Evolutionary conservation across 2,113 vertebrate genomes (phyloP), one percentile per base, ranked within the genome.

Genomic region (Ciconia stormi): DNA sequence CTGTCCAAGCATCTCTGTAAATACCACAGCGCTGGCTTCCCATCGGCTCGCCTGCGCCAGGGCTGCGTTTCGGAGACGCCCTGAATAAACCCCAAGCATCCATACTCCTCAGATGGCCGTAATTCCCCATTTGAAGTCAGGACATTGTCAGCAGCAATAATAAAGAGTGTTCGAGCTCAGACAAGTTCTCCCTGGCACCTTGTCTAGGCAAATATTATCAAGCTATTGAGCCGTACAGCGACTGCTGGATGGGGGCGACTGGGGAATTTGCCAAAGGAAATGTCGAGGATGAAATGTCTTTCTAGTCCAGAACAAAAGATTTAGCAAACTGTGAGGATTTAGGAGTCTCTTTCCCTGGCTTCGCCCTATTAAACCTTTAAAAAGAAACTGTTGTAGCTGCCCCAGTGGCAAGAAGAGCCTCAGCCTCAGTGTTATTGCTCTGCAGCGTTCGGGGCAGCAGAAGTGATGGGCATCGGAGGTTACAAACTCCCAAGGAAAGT

Each of bases 181-280:
- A 67, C 82, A 85, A 52, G 91, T 71, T 81, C 22, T 58, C 52
- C 38, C 32, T 97, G 97, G 96, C 96, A 58, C 71, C 59, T 63
- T 16, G 76, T 93, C 80, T 63, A 59, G 93, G 93, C 82, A 38
- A 47, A 90, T 65, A 69, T 84, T 94, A 71, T 86, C 91, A 69
- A 94, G 89, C 93, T 93, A 59, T 76, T 76, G 95, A 86, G 71
- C 89, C n/a, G 6, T 9, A 46, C 87, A 66, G 92, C 5, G 32
- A 29, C 83, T 61, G 92, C 87, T 85, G 94, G 88, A 36, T 14
- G 61, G 32, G 77, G 79, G 71, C 25, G 82, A 70, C 18, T 1
- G 58, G 63, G 40, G 71, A 78, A 73, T 85, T 83, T 93, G 94
- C 84, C 63, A 65, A 49, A 81, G 88, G 73, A 94, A 91, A 58